phyloP scores from a whole-genome alignment of 2,113 vertebrate species.

The Phyllostomus discolor region DNA sequence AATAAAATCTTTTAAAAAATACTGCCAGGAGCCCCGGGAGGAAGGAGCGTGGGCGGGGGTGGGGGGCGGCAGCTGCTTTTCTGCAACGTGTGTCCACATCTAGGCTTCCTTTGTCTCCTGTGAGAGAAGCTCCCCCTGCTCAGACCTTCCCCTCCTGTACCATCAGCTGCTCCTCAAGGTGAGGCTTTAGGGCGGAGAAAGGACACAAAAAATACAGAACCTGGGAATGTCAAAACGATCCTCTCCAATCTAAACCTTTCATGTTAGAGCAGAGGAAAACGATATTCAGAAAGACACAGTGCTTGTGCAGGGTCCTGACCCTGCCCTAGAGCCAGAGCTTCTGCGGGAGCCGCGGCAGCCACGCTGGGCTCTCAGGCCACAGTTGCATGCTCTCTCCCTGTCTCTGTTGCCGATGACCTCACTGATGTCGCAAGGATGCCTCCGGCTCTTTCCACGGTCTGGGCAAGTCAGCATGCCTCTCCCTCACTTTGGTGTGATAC shows the following conservation, averaged over 20 bases:
- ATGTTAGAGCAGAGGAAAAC: neutral
- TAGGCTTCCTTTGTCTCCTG: neutral
- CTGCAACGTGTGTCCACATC: rapidly evolving
- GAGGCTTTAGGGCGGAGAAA: neutral
- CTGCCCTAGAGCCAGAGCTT: neutral
- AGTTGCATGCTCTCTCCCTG: neutral
- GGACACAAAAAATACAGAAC: neutral
- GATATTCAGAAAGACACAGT: rapidly evolving
- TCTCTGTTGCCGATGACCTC: neutral
- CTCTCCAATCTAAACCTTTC: neutral
- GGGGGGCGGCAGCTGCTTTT: too few species aligned
- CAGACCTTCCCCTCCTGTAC: neutral
- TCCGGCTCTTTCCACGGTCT: neutral
- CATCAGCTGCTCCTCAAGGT: neutral
- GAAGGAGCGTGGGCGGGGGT: rapidly evolving
- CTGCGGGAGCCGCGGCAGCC: rapidly evolving
- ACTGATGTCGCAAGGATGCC: neutral
- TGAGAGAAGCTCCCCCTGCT: neutral
- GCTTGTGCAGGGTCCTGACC: neutral
- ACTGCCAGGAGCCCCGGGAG: neutral
- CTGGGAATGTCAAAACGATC: neutral
- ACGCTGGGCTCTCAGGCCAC: neutral
- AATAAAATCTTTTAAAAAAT: neutral
- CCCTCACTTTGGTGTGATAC: neutral
- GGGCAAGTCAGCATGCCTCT: neutral